phyloP scores from a whole-genome alignment of 2,888 invertebrate species.

The Incurvaria masculella region DNA sequence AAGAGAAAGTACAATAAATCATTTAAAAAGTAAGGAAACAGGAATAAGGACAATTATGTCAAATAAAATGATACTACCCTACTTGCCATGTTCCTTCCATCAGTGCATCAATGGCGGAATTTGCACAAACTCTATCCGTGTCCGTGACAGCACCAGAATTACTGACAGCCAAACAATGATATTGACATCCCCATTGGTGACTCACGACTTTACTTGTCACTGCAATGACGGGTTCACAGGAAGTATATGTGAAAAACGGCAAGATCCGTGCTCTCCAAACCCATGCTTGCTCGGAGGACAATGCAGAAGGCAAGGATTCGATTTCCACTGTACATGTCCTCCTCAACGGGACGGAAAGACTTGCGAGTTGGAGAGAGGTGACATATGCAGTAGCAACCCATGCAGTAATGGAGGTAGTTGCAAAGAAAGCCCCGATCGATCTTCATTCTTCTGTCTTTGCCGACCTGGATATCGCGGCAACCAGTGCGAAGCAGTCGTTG shows the following conservation, averaged over 20 bases:
- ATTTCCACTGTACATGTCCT: slow-evolving; percentile 82
- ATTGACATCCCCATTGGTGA: slow-evolving; percentile 77
- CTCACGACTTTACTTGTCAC: slow-evolving; percentile 74
- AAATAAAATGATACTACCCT: slow-evolving; percentile 63
- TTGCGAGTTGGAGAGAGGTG: slow-evolving; percentile 81
- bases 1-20: slow-evolving; percentile 62
- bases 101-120: slow-evolving; percentile 77
- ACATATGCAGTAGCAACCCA: slow-evolving; percentile 81
- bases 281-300: slow-evolving; percentile 84
- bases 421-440: slow-evolving; percentile 81
- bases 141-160: slow-evolving; percentile 67
- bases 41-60: slow-evolving; percentile 63
- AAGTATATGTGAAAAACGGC: slow-evolving; percentile 75
- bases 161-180: slow-evolving; percentile 79
- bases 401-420: slow-evolving; percentile 92
- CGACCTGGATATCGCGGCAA: slow-evolving; percentile 89
- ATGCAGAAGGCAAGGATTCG: slow-evolving; percentile 80
- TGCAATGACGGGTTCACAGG: slow-evolving; percentile 86
- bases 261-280: slow-evolving; percentile 88
- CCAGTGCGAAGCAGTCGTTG: slow-evolving; percentile 83
- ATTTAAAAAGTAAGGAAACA: slow-evolving; percentile 62
- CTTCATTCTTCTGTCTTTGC: slow-evolving; percentile 89
- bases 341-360: slow-evolving; percentile 74
- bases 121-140: slow-evolving; percentile 69
- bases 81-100: slow-evolving; percentile 69